A percentile compares a stretch with the other conserved stretches of the same genome.
Conservation (phyloP, 1,140 invertebrate species). For the Papilio dardanus region DNA sequence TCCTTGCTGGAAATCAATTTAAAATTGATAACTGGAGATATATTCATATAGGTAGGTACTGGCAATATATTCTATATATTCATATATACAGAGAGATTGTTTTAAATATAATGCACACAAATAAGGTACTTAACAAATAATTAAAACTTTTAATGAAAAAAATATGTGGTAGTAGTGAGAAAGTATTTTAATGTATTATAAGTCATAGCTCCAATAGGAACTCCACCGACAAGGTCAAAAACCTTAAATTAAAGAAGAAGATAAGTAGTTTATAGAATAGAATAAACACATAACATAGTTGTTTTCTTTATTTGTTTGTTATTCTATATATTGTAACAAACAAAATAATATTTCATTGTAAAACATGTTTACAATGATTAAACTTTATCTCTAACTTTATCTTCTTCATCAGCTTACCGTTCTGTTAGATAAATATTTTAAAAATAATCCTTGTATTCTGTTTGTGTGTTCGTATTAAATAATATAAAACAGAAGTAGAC, state of each 20-base stretch:
- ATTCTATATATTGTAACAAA: neutral
- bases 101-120: too few species aligned
- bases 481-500: too few species aligned
- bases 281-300: neutral
- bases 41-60: too few species aligned
- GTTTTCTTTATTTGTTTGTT: neutral
- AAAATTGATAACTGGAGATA: slow-evolving; percentile 29
- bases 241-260: too few species aligned
- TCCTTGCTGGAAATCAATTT: slow-evolving; percentile 82
- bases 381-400: neutral
- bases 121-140: too few species aligned
- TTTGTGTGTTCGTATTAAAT: neutral
- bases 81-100: too few species aligned
- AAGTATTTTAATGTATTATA: neutral
- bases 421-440: neutral
- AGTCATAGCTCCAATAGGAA: too few species aligned
- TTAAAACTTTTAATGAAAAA: too few species aligned
- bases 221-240: too few species aligned
- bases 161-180: neutral
- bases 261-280: too few species aligned
- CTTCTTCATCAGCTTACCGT: neutral
- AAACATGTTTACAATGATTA: slow-evolving; percentile 4
- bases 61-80: too few species aligned
- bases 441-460: slow-evolving; percentile 24
- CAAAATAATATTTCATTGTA: neutral